Evolutionary conservation across 2,888 invertebrate genomes (phyloP).

Genomic region (Andrena flavipes): DNA sequence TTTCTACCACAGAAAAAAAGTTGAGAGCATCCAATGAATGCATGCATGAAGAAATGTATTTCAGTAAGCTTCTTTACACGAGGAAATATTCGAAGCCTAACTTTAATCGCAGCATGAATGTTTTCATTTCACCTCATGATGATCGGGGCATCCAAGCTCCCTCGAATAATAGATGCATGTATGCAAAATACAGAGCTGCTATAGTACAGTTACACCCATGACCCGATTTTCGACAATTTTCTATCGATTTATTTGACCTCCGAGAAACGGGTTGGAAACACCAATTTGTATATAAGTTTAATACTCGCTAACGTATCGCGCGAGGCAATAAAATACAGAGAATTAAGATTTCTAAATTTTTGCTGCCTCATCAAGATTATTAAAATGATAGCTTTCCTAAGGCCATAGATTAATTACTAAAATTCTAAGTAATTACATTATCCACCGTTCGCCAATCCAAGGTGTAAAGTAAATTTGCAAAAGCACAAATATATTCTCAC

Average conservation of each 20-base stretch:
- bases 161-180: constrained; percentile 54
- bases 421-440: no score
- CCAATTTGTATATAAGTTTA: neutral
- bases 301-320: neutral
- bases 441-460: no score
- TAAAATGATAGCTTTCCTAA: neutral
- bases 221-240: constrained; percentile 61
- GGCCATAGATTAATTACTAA: no score
- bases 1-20: neutral
- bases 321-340: neutral
- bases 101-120: constrained; percentile 21
- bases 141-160: constrained; percentile 12
- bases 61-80: neutral
- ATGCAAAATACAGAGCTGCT: constrained; percentile 51
- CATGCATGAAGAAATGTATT: neutral
- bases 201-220: constrained; percentile 33
- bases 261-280: neutral
- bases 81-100: neutral
- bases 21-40: no score
- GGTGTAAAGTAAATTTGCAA: no score
- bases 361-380: neutral
- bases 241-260: constrained; percentile 61
- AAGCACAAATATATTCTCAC: no score
- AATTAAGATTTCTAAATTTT: neutral
- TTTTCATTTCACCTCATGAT: constrained; percentile 18